Evolutionary conservation across 1,140 invertebrate genomes (phyloP), one percentile per base, ranked within the genome.

Genomic region (Chlorops oryzae): DNA sequence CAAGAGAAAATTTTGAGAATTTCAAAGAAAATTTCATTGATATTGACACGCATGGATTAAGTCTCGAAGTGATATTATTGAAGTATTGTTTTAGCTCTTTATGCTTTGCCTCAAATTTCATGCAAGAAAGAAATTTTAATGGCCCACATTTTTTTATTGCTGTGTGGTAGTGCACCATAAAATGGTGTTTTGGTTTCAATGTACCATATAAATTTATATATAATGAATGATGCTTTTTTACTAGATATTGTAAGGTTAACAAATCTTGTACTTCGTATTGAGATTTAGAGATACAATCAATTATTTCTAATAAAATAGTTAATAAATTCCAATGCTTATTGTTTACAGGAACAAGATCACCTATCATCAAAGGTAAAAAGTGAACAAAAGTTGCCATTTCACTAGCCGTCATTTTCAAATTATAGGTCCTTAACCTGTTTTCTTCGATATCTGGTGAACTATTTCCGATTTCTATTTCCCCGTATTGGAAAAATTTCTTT

Each of bases 361-460:
- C 64, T 20, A 65, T 52, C 38, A 69, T 40, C 12, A 70, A 58
- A 22, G 51, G 45, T 42, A 72, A 59, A 52, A 62, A 59, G 37
- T 45, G 41, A 13, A 66, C 23, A 38, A 68, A 58, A 39, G 43
- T 48, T 34, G 53, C 37, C 60, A 66, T 66, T 59, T 72, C 64
- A 23, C 59, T 56, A 17, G 63, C 56, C 22, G 58, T 58, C 24
- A 62, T 51, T 47, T 60, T 56, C 18, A 65, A 47, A 32, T 42
- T 52, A 46, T 55, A 54, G 7, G 49, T n/a, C 51, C 57, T 22
- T 65, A 38, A 12, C 55, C 50, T 34, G 53, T 35, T 20, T 13
- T 21, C 13, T 3, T 21, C 28, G 18, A 47, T 10, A 23, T 10
- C 6, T 15, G 21, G 7, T 7, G 40, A 42, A 5, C 12, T 7